These are phyloP conservation scores for Hermaeophaga mercurialis DNA, from an alignment of 2,888 invertebrate genomes.

Conservation along the genomic window DNA sequence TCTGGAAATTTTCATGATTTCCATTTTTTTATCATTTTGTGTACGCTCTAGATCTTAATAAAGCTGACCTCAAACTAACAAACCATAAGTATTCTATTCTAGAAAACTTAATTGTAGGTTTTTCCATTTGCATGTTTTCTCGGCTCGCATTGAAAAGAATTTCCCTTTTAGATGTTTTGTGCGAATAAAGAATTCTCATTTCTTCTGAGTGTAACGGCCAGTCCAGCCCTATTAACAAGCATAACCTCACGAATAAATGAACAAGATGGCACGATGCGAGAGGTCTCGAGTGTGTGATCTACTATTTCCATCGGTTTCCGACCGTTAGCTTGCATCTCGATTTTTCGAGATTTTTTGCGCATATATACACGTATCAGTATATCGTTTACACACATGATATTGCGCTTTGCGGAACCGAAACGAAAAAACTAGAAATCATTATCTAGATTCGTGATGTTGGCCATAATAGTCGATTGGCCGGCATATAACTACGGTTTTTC, in stretches of 20 bases:
- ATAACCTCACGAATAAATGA: slow-evolving; percentile 14
- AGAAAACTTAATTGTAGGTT: too few species aligned
- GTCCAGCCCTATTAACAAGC: slow-evolving; percentile 9
- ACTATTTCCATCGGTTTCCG: slow-evolving; percentile 32
- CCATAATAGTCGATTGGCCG: slow-evolving; percentile 10
- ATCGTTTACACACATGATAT: slow-evolving; percentile 29
- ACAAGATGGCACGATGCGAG: slow-evolving; percentile 15
- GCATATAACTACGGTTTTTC: slow-evolving; percentile 17
- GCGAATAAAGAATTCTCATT: too few species aligned
- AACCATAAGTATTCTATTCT: too few species aligned
- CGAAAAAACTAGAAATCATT: slow-evolving; percentile 27
- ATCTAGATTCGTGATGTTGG: slow-evolving; percentile 30
- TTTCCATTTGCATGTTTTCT: too few species aligned
- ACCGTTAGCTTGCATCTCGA: slow-evolving; percentile 30
- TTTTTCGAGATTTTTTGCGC: slow-evolving; percentile 24
- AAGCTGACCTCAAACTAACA: too few species aligned
- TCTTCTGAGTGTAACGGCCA: too few species aligned
- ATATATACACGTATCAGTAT: slow-evolving; percentile 20
- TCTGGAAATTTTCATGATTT: too few species aligned
- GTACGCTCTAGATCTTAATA: too few species aligned
- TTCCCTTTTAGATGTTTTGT: too few species aligned
- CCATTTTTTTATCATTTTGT: too few species aligned
- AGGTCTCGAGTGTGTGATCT: slow-evolving; percentile 36
- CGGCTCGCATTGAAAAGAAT: too few species aligned
- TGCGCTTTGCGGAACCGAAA: slow-evolving; percentile 25